Evolutionary conservation across 2,888 invertebrate species (phyloP).

Genomic region (Calameuta idolon): DNA sequence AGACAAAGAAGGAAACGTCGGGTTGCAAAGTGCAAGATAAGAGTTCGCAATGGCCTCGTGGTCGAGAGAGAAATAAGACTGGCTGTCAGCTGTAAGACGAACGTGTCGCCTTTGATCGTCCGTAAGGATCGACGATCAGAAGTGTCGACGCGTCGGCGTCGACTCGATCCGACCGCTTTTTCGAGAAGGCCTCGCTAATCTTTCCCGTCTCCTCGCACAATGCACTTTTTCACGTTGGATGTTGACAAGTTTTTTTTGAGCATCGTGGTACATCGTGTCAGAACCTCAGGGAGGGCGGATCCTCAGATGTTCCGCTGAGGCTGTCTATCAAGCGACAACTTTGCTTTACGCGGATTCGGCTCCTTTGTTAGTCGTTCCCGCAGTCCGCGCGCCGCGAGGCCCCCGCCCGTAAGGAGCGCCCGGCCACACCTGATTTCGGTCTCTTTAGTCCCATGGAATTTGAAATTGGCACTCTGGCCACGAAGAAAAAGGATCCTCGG

Average conservation of each 20-base stretch:
- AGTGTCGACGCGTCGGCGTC: background rate
- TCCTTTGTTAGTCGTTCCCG: conserved; percentile 51
- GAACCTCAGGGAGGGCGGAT: conserved; percentile 20
- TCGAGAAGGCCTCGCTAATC: conserved; percentile 8
- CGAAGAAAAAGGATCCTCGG: conserved; percentile 16
- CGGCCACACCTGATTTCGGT: conserved; percentile 50
- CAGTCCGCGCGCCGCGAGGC: conserved; percentile 41
- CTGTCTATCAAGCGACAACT: conserved; percentile 54
- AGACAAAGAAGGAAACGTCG: background rate
- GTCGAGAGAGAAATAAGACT: background rate
- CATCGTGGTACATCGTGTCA: conserved; percentile 15
- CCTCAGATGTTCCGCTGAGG: conserved; percentile 58
- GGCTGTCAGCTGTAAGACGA: background rate
- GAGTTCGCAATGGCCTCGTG: background rate
- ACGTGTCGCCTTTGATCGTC: background rate
- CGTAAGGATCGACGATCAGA: background rate
- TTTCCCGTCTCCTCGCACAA: conserved; percentile 25
- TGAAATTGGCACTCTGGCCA: conserved; percentile 30
- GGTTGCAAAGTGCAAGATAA: background rate
- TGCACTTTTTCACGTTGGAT: conserved; percentile 46
- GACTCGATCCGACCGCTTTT: conserved; percentile 10
- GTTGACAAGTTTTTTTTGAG: conserved; percentile 50
- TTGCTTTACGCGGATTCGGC: conserved; percentile 60
- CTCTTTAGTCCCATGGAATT: conserved; percentile 35
- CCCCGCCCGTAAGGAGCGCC: conserved; percentile 41